Conservation (phyloP, 30 jellyfish, hydroid and myxozoan genomes). For the Mastigias papua region DNA sequence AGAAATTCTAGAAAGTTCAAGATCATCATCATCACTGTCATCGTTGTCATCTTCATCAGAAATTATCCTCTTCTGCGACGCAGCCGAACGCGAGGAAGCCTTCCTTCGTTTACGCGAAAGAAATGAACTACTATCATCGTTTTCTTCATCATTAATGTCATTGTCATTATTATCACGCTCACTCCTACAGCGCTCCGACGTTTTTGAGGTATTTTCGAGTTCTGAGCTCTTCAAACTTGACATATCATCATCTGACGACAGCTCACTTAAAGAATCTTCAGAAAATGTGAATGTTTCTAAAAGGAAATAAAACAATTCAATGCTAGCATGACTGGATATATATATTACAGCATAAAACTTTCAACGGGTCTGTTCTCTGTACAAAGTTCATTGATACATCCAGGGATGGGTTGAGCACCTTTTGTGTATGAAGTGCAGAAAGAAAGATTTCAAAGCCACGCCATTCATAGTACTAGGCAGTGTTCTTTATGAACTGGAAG, state of each 20-base stretch:
- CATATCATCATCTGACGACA: constrained; percentile 55
- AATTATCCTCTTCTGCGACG: constrained; percentile 12
- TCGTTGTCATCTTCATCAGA: constrained; percentile 52
- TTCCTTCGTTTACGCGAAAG: constrained; percentile 26
- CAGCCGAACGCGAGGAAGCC: constrained; percentile 16
- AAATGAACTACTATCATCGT: constrained; percentile 26
- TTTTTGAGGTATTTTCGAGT: constrained; percentile 1
- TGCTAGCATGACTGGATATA: neutral
- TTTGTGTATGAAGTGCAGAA: too few species aligned
- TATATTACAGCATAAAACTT: too few species aligned
- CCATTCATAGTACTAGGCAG: too few species aligned
- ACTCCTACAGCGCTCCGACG: neutral
- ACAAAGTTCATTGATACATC: too few species aligned
- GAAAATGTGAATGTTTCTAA: constrained; percentile 28
- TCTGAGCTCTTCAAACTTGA: constrained; percentile 33
- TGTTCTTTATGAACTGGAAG: too few species aligned
- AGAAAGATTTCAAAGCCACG: too few species aligned
- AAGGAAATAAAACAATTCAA: neutral
- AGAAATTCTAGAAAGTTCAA: constrained; percentile 39
- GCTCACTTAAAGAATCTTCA: constrained; percentile 34
- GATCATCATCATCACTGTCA: constrained; percentile 51
- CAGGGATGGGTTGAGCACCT: too few species aligned
- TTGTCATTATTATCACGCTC: constrained; percentile 20
- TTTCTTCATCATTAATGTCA: constrained; percentile 44
- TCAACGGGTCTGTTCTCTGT: too few species aligned